Evolutionary conservation across 2,797 vertebrate genomes (phyloP), one percentile per base, ranked within the genome.

Genomic region (Champsocephalus esox): DNA sequence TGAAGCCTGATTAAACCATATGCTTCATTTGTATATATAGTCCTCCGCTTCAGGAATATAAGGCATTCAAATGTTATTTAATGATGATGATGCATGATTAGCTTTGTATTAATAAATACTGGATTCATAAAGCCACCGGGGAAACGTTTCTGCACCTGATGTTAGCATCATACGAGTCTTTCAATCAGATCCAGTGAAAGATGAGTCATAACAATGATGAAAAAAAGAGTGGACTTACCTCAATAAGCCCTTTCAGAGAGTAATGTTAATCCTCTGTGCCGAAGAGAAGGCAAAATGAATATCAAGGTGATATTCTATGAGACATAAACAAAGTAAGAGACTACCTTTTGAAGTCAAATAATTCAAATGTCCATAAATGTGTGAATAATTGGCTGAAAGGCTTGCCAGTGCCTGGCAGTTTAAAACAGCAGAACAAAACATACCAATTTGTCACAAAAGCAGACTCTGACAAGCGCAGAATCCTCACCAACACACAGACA

Each of bases 401-500:
- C 81, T 88, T 83, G 71, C 73, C 84, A 78, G 85, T 79, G 79
- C 76, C 73, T 85, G 79, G 83, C 86, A 83, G 69, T 92, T 91
- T 60, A 73, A 88, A 88, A 92, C 57, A 57, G 83, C 83, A 84
- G 81, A 91, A 90, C 87, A 93, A 89, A 92, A 92, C 91, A 87
- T 86, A 81, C 38, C 88, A 87, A 91, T 91, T 89, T 88, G 66
- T 87, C 87, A 92, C 87, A 92, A 92, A 84, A 91, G 88, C 72
- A 75, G 88, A 91, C 67, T 91, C 67, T 91, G 89, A 88, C 86
- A 91, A 86, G 83, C 75, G 76, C 84, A 89, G 84, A 86, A 90
- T 93, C 87, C 84, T 87, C 86, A 83, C 87, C 89, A 90, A 88
- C 89, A 89, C 87, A 90, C 85, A 91, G 92, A 93, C 92, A 93